These are phyloP conservation scores for Potorous gilbertii DNA, from an alignment of 2,797 vertebrate species.

Conservation along the genomic window DNA sequence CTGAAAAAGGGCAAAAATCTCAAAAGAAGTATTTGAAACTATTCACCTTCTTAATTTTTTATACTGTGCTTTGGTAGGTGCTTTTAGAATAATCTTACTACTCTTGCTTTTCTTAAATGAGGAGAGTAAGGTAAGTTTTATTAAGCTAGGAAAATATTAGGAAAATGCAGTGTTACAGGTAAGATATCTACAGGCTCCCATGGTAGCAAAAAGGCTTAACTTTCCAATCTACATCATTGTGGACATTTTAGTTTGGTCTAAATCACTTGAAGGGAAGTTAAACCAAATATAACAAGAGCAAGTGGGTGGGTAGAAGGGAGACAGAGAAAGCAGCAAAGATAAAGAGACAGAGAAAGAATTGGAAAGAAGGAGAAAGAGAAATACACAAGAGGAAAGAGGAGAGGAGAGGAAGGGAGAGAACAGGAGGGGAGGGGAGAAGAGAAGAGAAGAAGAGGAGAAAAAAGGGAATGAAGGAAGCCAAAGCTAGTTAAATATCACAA, in stretches of 20 bases:
- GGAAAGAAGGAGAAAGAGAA: background rate
- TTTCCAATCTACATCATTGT: background rate
- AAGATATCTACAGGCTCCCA: background rate
- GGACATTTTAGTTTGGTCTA: background rate
- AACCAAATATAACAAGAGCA: background rate
- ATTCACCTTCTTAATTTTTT: background rate
- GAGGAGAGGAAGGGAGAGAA: background rate
- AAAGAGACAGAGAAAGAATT: background rate
- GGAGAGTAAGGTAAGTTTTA: background rate
- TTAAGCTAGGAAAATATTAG: background rate
- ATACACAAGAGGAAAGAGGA: background rate
- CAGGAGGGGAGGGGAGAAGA: background rate
- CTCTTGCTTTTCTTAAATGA: background rate
- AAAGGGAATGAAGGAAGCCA: background rate
- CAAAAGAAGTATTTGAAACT: background rate
- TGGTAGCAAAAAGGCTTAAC: background rate
- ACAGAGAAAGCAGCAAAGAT: background rate
- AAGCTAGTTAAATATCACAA: background rate
- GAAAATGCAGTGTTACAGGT: background rate
- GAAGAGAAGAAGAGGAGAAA: background rate
- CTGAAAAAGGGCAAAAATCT: background rate
- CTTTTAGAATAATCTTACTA: background rate
- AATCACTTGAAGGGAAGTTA: background rate
- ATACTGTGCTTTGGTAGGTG: rapidly evolving
- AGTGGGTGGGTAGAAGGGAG: background rate